Base-by-base conservation (phyloP, 2,888 invertebrate species). In the Epinotia nisella region DNA sequence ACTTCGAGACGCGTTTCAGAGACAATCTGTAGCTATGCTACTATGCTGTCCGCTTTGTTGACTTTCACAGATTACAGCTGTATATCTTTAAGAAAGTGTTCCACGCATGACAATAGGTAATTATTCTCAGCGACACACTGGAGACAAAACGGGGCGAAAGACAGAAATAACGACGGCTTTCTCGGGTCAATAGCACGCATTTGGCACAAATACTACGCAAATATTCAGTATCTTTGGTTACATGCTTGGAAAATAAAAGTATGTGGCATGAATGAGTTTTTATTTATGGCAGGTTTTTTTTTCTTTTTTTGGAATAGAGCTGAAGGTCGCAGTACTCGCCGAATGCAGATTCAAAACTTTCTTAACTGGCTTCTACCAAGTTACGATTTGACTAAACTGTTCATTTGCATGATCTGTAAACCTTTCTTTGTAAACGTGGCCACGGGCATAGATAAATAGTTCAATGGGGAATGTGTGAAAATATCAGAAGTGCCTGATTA, bases 71-170 rank as follows among this genome's bases (percentile, higher is more conserved):
- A 21, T 45, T 15, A 39, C 35, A 21, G 15, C 2, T 15, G 13
- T 59, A 24, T 59, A 24, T n/a, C n/a, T 53, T 17, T 51, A 21
- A 39, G 51, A 59, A 71, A 71, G 21, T 60, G 66, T 71, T 53
- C 21, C 71, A 71, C 19, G 59, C 71, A 60, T 66, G 65, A 71
- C 71, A 71, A 71, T 66, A 45, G 71, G 15, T 66, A 55, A 71
- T 66, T 66, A 66, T 45, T 65, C 2, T 59, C 65, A 59, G 58
- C 58, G 56, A 35, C 53, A 66, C n/a, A 66, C 60, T 39, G 55
- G 53, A 21, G n/a, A 45, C 66, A 56, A 29, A 71, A 60, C 39
- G 17, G 41, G 39, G 59, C 58, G 58, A 58, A 51, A 65, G 15
- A 41, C 71, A 35, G 55, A 71, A 60, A 71, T 67, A 67, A 71